These are phyloP conservation scores for Tetragonisca angustula DNA, from an alignment of 2,888 invertebrate species.

Conservation along the genomic window DNA sequence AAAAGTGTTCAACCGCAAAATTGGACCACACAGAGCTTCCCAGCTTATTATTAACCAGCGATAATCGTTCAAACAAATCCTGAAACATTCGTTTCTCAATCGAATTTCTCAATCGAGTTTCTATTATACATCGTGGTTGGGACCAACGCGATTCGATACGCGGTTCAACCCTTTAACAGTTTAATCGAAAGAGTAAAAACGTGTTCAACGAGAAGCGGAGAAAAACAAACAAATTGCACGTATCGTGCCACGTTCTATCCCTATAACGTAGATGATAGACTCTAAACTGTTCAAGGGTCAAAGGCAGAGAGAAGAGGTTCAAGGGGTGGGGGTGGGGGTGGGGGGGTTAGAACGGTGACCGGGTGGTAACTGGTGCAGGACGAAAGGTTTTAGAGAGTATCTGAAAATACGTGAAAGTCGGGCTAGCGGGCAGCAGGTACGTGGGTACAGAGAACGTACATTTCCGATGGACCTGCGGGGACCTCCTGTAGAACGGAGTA, in stretches of 20 bases:
- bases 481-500: slow-evolving; percentile 79
- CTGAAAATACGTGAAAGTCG: slow-evolving; percentile 49
- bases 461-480: slow-evolving; percentile 79
- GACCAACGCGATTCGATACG: slow-evolving; percentile 7
- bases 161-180: slow-evolving; percentile 38
- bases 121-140: not conserved
- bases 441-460: slow-evolving; percentile 76
- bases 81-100: slow-evolving; percentile 5
- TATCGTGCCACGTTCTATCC: not conserved
- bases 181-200: not conserved
- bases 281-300: slow-evolving; percentile 38
- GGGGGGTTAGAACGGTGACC: not conserved
- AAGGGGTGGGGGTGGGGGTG: not conserved
- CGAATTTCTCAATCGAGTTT: not conserved
- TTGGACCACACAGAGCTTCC: slow-evolving; percentile 2
- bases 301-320: not conserved
- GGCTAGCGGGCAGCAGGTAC: slow-evolving; percentile 61
- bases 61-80: not conserved
- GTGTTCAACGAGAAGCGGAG: not conserved
- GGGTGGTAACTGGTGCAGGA: slow-evolving; percentile 31
- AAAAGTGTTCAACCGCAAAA: not conserved
- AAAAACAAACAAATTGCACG: not conserved
- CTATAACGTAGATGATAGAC: not conserved
- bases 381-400: slow-evolving; percentile 14
- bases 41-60: not conserved